Conservation (phyloP, 2,888 invertebrate genomes). For the Lasiommata megera region DNA sequence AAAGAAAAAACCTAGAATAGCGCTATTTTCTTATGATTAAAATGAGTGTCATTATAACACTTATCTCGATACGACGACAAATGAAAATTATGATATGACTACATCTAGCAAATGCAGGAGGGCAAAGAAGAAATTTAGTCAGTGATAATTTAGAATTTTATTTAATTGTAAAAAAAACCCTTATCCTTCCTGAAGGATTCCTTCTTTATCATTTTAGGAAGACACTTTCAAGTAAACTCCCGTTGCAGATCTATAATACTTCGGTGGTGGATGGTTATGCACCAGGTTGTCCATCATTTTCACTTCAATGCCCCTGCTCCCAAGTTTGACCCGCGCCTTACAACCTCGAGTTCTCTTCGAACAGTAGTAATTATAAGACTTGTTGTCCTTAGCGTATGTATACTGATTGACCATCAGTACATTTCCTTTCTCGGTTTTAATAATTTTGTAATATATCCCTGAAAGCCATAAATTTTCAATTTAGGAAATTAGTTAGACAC, state of each 20-base stretch:
- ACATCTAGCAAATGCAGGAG: too few species aligned
- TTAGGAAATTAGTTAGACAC: neutral
- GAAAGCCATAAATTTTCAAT: constrained; percentile 9
- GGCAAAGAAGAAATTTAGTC: too few species aligned
- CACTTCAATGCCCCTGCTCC: constrained; percentile 3
- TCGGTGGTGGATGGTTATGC: constrained; percentile 20
- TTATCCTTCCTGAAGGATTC: too few species aligned
- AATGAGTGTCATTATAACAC: too few species aligned
- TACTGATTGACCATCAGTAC: constrained; percentile 42
- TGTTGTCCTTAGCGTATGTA: constrained; percentile 39
- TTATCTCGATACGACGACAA: too few species aligned
- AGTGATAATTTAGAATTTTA: too few species aligned
- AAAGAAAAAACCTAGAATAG: too few species aligned
- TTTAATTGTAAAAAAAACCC: too few species aligned
- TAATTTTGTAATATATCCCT: constrained; percentile 20
- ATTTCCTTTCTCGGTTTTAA: constrained; percentile 29
- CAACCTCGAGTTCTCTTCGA: constrained; percentile 30
- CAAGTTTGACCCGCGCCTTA: constrained; percentile 22
- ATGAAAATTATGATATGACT: too few species aligned
- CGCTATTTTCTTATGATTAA: too few species aligned
- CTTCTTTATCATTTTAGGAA: neutral
- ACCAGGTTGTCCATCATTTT: constrained; percentile 6
- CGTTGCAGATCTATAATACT: constrained; percentile 8
- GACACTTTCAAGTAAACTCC: constrained; percentile 16
- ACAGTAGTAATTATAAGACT: constrained; percentile 36